Base-by-base conservation (phyloP, 2,797 vertebrate genomes). In the Bradypus variegatus region DNA sequence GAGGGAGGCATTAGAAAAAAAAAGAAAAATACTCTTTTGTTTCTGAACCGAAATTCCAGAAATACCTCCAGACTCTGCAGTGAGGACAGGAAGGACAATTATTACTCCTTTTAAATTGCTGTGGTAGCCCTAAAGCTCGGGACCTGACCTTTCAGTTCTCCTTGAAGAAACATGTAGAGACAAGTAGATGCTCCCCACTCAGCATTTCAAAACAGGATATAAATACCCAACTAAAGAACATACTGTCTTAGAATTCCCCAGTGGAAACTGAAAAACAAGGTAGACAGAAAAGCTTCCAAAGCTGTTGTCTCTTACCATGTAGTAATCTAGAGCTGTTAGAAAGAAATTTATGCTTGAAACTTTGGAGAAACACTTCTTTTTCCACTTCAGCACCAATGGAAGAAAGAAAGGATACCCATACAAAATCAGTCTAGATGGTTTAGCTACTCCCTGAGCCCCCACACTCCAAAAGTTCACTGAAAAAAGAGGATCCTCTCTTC, bases 231-330 rank as follows among this genome's bases (percentile, higher is more conserved):
- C 69, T 48, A 64, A 80, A 90, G 82, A 91, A 81, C 92, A 84
- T 38, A 55, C 85, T 87, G 87, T 93, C 89, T 91, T 76, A 96
- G 72, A 94, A 94, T 91, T 94, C 88, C 91, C 94, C 72, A 70
- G 92, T 72, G 95, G 94, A 95, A 82, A 94, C 88, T 55, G 72
- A 81, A 92, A 95, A 94, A 86, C 88, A 93, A 96, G 90, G 93
- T 94, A 94, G 91, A 92, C 33, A 76, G 70, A 93, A 90, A 88
- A 89, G 73, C 84, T 95, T 75, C 65, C 70, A 48, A 72, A 93
- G 41, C 73, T 16, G 5, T 55, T 69, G 83, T 72, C 48, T 90
- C 70, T 45, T 31, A 64, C 45, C n/a, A 67, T 53, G 78, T 31
- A 41, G 73, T 81, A 90, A 90, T 81, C 81, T 36, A 72, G n/a